phyloP scores from a whole-genome alignment of 2,888 invertebrate species.

The Parnassius smintheus region DNA sequence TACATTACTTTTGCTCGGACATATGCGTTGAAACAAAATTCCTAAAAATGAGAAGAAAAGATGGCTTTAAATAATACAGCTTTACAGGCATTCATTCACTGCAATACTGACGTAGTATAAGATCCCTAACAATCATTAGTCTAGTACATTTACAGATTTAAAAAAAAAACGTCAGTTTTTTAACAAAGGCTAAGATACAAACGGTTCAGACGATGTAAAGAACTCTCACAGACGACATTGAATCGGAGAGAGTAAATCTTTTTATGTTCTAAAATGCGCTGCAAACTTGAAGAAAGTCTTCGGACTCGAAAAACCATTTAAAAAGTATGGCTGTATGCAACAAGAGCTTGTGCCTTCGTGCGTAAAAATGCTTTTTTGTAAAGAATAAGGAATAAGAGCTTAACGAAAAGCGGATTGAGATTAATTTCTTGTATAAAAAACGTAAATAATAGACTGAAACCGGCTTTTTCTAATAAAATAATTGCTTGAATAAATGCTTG shows the following conservation, averaged over 20 bases:
- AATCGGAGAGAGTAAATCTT: slow-evolving; percentile 23
- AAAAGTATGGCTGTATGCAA: slow-evolving; percentile 10
- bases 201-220: slow-evolving; percentile 17
- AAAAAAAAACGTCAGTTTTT: slow-evolving; percentile 2
- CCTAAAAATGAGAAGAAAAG: too few species aligned
- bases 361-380: slow-evolving; percentile 19
- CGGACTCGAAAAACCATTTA: slow-evolving; percentile 24
- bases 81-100: too few species aligned
- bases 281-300: slow-evolving; percentile 22
- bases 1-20: too few species aligned
- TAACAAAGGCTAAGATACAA: slow-evolving; percentile 6
- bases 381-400: slow-evolving; percentile 16
- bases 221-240: slow-evolving; percentile 12
- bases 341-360: slow-evolving; percentile 18
- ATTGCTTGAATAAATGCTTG: too few species aligned
- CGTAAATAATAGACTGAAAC: too few species aligned
- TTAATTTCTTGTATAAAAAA: too few species aligned
- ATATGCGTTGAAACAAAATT: too few species aligned
- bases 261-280: slow-evolving; percentile 21
- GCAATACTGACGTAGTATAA: not conserved
- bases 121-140: slow-evolving; percentile 15
- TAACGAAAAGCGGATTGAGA: too few species aligned
- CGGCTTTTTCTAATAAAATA: too few species aligned
- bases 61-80: too few species aligned
- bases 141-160: slow-evolving; percentile 6